Base-by-base conservation (phyloP, 2,888 invertebrate species). In the Acholoe squamosa region DNA sequence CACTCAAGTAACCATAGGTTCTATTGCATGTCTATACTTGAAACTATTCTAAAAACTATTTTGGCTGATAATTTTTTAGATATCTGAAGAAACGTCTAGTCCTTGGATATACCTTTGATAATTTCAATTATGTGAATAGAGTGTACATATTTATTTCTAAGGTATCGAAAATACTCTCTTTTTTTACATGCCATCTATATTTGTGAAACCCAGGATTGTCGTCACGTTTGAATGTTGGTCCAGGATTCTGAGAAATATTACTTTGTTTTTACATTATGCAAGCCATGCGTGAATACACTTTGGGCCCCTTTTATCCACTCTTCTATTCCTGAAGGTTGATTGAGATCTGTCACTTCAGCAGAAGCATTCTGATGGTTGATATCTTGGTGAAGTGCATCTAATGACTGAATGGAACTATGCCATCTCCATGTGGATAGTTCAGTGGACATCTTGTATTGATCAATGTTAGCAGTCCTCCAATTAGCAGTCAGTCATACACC, bases 401-500 rank as follows among this genome's bases (percentile, higher is more conserved):
- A 61, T 61, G 61, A 61, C 22, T 61, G 61, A 61, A 61, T n/a
- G 22, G 19, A 61, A 61, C n/a, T 19, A 1, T 19, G 54, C 54
- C 54, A 7, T 43, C 61, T 61, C 22, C 3, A 61, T 61, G 5
- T 61, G 3, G 61, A 61, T 61, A n/a, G 22, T 61, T n/a, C 61
- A 14, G 61, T n/a, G 61, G n/a, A 3, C 61, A 61, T n/a, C 61
- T 3, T n/a, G 3, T n/a, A n/a, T n/a, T n/a, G n/a, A n/a, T n/a
- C n/a, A 19, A n/a, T 61, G 61, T 61, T n/a, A 61, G 61, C 61
- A 61, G 61, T 61, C 61, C 71, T 71, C 71, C 19, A 71, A 71
- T 28, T 25, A 25, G 14, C 71, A 71, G 25, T 0, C 71, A 71
- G 31, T 16, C 61, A 61, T 61, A 12, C 1, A 19, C 61, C 61